Evolutionary conservation across 2,113 vertebrate genomes (phyloP), one percentile per base, ranked within the genome.

Genomic region (Crocuta crocuta): DNA sequence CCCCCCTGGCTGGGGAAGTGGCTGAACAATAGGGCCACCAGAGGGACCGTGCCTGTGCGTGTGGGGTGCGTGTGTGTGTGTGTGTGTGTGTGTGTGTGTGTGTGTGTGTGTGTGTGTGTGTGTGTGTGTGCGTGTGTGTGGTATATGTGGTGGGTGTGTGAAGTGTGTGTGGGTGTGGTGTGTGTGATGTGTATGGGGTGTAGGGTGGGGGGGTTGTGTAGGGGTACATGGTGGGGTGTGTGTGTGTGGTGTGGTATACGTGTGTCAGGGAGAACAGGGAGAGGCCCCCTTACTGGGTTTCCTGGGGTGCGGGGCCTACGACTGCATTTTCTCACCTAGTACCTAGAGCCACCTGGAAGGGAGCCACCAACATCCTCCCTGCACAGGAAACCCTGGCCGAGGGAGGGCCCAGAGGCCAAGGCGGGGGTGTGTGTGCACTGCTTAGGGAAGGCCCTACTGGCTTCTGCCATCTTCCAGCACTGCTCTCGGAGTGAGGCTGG

Each of bases 1-100:
- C 43, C 58, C 31, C 9, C 31, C 5, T 15, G 92, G 35, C 91
- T 33, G 61, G 94, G 95, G 95, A 97, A 98, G 91, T 87, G 55
- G 85, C 45, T 0, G 35, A 97, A 97, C 97, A 97, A 97, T 98
- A 43, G 96, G 66, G 92, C 66, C 24, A 23, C 96, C 45, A 0
- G 31, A 58, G 76, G 45, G 74, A 45, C 55, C 16, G 26, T 9
- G 33, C 35, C 2, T 12, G 2, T 3, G 73, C 6, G 63, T 11
- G 61, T 71, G 78, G 65, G 19, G 79, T 84, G 39, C 39, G 39
- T 45, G 13, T 21, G 55, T 28, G 73, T 31, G 50, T 35, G 74
- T 71, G 33, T 45, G 71, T 74, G 35, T 68, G 31, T 68, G 48
- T 50, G 48, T 50, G 48, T 50, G 48, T 50, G 48, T 50, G 48